Evolutionary conservation across 2,113 vertebrate species (phyloP).

Genomic region (Hemiprocne comata): DNA sequence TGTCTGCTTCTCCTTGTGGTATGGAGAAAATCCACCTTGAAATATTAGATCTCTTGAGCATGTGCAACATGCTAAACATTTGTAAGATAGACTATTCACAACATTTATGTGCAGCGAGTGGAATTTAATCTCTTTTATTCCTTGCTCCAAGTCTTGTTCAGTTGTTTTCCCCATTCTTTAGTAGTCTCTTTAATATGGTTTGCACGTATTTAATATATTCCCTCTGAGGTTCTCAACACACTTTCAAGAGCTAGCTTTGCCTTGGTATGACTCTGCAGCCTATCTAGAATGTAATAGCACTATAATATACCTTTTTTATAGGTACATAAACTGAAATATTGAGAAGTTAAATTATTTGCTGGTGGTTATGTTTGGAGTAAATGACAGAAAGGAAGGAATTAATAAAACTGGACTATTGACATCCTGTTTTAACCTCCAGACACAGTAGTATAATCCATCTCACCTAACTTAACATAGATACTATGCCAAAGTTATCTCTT

Average conservation of each 20-base stretch:
- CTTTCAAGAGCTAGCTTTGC: conserved; percentile 42
- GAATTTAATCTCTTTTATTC: conserved; percentile 67
- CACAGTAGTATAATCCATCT: not conserved
- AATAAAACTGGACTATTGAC: not conserved
- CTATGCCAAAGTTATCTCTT: not conserved
- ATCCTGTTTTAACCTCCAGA: not conserved
- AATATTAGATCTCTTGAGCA: conserved; percentile 50
- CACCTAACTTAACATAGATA: not conserved
- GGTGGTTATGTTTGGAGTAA: conserved; percentile 27
- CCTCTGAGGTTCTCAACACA: conserved; percentile 50
- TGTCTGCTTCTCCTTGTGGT: not conserved
- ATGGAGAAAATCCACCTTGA: conserved; percentile 57
- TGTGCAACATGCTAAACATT: conserved; percentile 51
- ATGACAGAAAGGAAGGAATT: conserved; percentile 15
- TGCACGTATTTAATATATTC: conserved; percentile 57
- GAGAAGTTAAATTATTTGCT: conserved; percentile 50
- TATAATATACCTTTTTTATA: conserved; percentile 34
- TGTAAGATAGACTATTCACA: conserved; percentile 44
- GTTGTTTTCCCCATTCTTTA: conserved; percentile 54
- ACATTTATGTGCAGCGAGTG: conserved; percentile 37
- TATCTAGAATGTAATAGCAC: conserved; percentile 13
- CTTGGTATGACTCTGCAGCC: not conserved
- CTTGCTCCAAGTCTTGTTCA: conserved; percentile 27
- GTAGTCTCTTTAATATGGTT: conserved; percentile 53
- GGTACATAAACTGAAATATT: conserved; percentile 33